phyloP scores from a whole-genome alignment of 1,140 invertebrate species.

The Hestina assimilis region DNA sequence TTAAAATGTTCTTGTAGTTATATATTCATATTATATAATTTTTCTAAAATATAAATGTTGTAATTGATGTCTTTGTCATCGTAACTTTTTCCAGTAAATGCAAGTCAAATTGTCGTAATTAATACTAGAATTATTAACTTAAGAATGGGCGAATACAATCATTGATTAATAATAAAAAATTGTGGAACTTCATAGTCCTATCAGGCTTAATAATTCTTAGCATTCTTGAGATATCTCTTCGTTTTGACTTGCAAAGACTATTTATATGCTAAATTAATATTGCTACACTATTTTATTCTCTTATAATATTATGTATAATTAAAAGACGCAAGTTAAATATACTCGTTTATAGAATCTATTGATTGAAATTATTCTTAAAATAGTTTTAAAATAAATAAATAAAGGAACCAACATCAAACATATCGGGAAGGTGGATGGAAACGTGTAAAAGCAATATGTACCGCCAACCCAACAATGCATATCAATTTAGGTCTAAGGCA shows the following conservation, averaged over 20 bases:
- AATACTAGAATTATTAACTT: too few species aligned
- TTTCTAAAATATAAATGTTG: conserved; percentile 18
- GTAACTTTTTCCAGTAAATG: conserved; percentile 1
- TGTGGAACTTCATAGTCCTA: too few species aligned
- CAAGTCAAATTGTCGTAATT: conserved; percentile 13
- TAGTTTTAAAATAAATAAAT: conserved; percentile 4
- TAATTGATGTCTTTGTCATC: conserved; percentile 9
- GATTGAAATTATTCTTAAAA: neutral
- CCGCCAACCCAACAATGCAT: conserved; percentile 48
- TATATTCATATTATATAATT: conserved; percentile 13
- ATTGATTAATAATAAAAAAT: too few species aligned
- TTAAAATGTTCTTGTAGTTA: conserved; percentile 13
- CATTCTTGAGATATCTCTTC: neutral
- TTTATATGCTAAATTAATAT: neutral
- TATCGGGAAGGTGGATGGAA: conserved; percentile 44
- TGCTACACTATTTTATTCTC: conserved; percentile 8
- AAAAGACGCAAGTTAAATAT: conserved; percentile 35
- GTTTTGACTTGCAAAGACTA: conserved; percentile 5
- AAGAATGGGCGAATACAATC: too few species aligned
- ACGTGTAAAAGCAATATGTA: conserved; percentile 23
- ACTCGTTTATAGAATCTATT: neutral
- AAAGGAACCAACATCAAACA: conserved; percentile 58
- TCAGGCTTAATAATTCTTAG: too few species aligned
- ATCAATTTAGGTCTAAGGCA: conserved; percentile 60
- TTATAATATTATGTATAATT: conserved; percentile 14